Evolutionary conservation across 1,140 invertebrate genomes (phyloP).

Genomic region (Eriosoma lanigerum): DNA sequence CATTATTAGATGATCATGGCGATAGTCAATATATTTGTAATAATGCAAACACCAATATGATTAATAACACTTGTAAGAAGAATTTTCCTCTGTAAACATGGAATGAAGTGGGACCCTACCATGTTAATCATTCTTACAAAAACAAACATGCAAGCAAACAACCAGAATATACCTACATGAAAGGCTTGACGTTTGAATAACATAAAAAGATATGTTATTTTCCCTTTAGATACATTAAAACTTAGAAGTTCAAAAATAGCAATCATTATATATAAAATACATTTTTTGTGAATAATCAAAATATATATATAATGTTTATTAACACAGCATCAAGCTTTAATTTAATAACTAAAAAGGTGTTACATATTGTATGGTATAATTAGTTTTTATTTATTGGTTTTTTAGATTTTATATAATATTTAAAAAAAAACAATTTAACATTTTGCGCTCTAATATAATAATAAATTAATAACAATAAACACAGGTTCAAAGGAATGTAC

Average conservation of each 20-base stretch:
- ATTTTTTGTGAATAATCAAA: not conserved
- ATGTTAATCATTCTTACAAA: too few species aligned
- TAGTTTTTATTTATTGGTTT: conserved; percentile 10
- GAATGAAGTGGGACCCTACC: too few species aligned
- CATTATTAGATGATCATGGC: too few species aligned
- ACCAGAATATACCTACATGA: too few species aligned
- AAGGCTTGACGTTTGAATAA: too few species aligned
- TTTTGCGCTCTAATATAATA: conserved; percentile 34
- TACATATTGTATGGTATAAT: not conserved
- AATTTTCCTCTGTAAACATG: too few species aligned
- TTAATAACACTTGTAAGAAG: too few species aligned
- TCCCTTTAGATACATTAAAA: too few species aligned
- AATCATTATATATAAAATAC: not conserved
- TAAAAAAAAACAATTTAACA: conserved; percentile 26
- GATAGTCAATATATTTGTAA: too few species aligned
- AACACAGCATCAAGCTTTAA: not conserved
- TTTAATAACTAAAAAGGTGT: not conserved
- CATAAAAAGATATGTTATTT: too few species aligned
- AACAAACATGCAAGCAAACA: too few species aligned
- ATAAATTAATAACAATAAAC: conserved; percentile 18
- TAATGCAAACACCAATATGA: too few species aligned
- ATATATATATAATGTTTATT: conserved; percentile 8
- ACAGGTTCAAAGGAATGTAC: not conserved
- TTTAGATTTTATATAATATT: conserved; percentile 21
- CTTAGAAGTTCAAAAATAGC: not conserved